Conservation (phyloP, 1,140 invertebrate species). For the Oryctes rhinoceros region DNA sequence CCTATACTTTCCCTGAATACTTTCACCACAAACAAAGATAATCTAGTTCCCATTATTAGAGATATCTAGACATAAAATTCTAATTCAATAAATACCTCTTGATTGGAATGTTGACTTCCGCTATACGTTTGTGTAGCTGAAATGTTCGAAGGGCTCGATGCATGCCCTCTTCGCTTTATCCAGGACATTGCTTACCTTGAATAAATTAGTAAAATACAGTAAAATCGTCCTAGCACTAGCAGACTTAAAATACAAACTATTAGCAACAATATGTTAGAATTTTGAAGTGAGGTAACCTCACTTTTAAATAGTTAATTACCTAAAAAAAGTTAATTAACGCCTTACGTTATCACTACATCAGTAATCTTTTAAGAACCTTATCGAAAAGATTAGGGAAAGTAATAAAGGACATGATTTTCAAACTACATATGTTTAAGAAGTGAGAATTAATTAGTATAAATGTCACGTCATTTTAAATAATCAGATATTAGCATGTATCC, state of each 20-base stretch:
- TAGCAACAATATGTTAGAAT: background rate
- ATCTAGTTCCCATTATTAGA: background rate
- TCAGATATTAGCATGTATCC: background rate
- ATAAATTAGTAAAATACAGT: background rate
- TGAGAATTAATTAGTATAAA: background rate
- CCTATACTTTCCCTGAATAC: background rate
- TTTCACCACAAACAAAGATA: background rate
- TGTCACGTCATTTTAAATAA: slow-evolving; percentile 12
- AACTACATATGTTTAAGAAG: background rate
- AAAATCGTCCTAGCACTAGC: background rate
- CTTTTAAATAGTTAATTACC: slow-evolving; percentile 11
- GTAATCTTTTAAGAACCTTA: background rate
- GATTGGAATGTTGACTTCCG: slow-evolving; percentile 56
- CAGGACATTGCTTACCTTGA: slow-evolving; percentile 55
- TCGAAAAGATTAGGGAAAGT: background rate
- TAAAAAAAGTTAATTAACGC: background rate
- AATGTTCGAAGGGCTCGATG: slow-evolving; percentile 48
- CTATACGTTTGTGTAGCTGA: slow-evolving; percentile 55
- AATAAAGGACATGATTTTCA: background rate
- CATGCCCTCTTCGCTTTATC: slow-evolving; percentile 54
- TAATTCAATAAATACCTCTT: slow-evolving; percentile 50
- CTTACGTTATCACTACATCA: background rate
- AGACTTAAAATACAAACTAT: background rate
- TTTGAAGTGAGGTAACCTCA: slow-evolving; percentile 11
- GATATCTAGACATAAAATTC: too few species aligned